These are phyloP conservation scores for Gymnarchus niloticus DNA, from an alignment of 2,113 vertebrate genomes.

Conservation along the genomic window DNA sequence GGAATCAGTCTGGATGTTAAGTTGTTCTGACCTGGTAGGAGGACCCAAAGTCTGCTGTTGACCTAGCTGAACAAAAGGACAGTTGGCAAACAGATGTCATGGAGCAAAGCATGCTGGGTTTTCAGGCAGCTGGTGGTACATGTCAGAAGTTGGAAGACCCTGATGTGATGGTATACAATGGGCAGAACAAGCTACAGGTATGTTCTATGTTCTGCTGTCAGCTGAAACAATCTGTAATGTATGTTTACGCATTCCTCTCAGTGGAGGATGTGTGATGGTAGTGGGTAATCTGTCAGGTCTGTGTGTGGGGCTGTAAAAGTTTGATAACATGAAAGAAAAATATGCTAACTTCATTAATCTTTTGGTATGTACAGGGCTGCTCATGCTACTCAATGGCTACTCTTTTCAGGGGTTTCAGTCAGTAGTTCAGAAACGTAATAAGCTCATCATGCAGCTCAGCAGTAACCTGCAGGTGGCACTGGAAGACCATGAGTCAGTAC, in stretches of 20 bases:
- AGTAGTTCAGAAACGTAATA: slow-evolving; percentile 70
- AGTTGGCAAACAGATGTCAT: slow-evolving; percentile 21
- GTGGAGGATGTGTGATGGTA: too few species aligned
- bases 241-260: too few species aligned
- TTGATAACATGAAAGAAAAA: not conserved
- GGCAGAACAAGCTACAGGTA: slow-evolving; percentile 65
- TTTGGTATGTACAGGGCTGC: too few species aligned
- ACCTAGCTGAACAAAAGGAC: slow-evolving; percentile 26
- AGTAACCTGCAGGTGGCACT: slow-evolving; percentile 64
- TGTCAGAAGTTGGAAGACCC: slow-evolving; percentile 27
- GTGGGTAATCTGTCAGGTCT: too few species aligned
- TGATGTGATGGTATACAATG: slow-evolving; percentile 47
- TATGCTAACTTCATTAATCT: too few species aligned
- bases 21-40: slow-evolving; percentile 39
- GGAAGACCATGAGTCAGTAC: slow-evolving; percentile 59
- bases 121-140: slow-evolving; percentile 24
- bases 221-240: too few species aligned
- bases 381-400: not conserved
- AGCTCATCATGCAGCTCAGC: slow-evolving; percentile 67
- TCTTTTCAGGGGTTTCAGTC: slow-evolving; percentile 59
- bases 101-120: slow-evolving; percentile 37
- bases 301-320: not conserved
- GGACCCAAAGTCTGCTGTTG: slow-evolving; percentile 3
- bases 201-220: too few species aligned
- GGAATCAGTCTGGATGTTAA: not conserved